Evolutionary conservation across 2,113 vertebrate species (phyloP).

Genomic region (Bolborhynchus lineola): DNA sequence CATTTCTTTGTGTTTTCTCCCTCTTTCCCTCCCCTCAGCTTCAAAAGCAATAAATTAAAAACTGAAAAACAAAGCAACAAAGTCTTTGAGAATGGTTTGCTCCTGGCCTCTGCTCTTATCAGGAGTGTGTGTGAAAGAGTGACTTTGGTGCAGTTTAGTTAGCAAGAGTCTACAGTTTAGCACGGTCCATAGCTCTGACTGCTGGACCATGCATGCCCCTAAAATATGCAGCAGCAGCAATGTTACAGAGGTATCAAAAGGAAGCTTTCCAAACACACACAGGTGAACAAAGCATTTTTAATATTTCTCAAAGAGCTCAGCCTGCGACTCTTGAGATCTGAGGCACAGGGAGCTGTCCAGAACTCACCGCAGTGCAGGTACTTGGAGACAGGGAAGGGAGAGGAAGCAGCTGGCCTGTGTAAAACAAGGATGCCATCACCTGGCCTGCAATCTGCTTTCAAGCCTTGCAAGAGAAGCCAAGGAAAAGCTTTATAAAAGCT

Average conservation of each 20-base stretch:
- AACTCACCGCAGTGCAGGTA: not conserved
- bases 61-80: slow-evolving; percentile 15
- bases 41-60: slow-evolving; percentile 42
- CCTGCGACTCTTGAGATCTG: not conserved
- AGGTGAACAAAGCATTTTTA: not conserved
- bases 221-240: not conserved
- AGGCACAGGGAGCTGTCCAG: slow-evolving; percentile 17
- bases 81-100: slow-evolving; percentile 18
- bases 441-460: not conserved
- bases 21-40: not conserved
- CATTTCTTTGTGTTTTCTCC: slow-evolving; percentile 32
- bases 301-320: not conserved
- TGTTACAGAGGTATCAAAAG: slow-evolving; percentile 36
- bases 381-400: not conserved
- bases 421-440: not conserved
- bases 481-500: not conserved
- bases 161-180: slow-evolving; percentile 17
- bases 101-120: slow-evolving; percentile 33
- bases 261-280: slow-evolving; percentile 23
- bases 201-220: slow-evolving; percentile 16
- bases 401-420: not conserved
- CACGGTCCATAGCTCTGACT: not conserved
- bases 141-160: slow-evolving; percentile 25
- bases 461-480: not conserved
- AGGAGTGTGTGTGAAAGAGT: not conserved